Conservation (phyloP, 35 echinoderm and acorn worm species). For the Acanthaster planci region DNA sequence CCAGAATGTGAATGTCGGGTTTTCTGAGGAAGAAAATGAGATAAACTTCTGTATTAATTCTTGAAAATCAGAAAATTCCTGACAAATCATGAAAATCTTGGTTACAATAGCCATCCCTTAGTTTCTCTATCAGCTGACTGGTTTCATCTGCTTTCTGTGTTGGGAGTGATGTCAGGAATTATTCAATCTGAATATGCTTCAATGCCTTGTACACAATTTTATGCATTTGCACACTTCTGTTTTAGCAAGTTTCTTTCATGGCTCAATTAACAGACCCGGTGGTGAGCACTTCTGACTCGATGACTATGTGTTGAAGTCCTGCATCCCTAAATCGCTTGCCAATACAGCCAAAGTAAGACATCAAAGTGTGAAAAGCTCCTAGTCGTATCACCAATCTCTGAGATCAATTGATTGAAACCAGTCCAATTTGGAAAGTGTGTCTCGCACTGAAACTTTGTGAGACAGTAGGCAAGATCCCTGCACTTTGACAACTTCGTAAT, state of each 20-base stretch:
- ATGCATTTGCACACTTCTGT: constrained; percentile 38
- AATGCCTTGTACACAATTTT: constrained; percentile 65
- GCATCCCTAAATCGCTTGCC: too few relatives aligned
- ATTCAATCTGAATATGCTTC: constrained; percentile 27
- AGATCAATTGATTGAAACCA: too few relatives aligned
- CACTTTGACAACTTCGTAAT: too few relatives aligned
- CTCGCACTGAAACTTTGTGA: too few relatives aligned
- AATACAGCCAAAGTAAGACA: too few relatives aligned
- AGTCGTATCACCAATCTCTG: too few relatives aligned
- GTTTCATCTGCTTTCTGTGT: not conserved
- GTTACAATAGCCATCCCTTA: not conserved
- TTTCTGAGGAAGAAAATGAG: not conserved
- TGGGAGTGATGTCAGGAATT: constrained; percentile 21
- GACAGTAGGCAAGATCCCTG: too few relatives aligned
- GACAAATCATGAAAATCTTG: not conserved
- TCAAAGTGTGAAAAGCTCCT: too few relatives aligned
- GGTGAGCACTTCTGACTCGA: constrained; percentile 41
- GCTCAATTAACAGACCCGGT: not conserved
- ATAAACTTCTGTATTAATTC: not conserved
- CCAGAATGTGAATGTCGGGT: constrained; percentile 47
- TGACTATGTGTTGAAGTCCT: too few relatives aligned
- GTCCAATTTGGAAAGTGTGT: too few relatives aligned
- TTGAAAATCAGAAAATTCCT: not conserved
- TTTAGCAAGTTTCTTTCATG: constrained; percentile 32
- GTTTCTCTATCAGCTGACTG: not conserved